Conservation (phyloP, 2,113 vertebrate genomes). For the Ancistrus triradiatus region DNA sequence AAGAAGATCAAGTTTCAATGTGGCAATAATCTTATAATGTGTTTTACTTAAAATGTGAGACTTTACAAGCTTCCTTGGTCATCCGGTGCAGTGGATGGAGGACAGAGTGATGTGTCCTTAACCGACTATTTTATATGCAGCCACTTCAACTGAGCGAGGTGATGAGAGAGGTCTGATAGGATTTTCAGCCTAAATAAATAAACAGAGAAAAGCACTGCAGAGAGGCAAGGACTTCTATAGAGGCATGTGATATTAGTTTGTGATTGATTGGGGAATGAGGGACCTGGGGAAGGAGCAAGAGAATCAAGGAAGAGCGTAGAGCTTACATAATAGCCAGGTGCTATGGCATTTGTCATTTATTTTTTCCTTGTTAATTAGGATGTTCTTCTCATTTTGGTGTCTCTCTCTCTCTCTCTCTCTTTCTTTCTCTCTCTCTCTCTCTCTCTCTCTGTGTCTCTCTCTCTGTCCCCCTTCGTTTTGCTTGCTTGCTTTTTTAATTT, state of each 20-base stretch:
- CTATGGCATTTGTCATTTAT: slow-evolving; percentile 52
- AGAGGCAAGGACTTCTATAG: slow-evolving; percentile 56
- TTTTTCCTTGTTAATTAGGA: slow-evolving; percentile 61
- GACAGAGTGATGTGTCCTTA: slow-evolving; percentile 39
- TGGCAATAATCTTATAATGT: slow-evolving; percentile 12
- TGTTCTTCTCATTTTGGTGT: slow-evolving; percentile 37
- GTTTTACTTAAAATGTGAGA: slow-evolving; percentile 4
- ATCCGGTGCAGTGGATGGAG: slow-evolving; percentile 49
- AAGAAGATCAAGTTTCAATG: background rate
- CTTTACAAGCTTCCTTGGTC: slow-evolving; percentile 46
- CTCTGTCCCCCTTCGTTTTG: slow-evolving; percentile 44
- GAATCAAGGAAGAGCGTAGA: slow-evolving; percentile 17
- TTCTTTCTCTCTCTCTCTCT: slow-evolving; percentile 37
- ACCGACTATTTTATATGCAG: slow-evolving; percentile 60
- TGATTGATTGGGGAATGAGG: slow-evolving; percentile 68
- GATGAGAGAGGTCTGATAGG: slow-evolving; percentile 54
- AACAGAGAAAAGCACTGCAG: slow-evolving; percentile 57
- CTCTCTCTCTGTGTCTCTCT: background rate
- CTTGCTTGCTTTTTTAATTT: slow-evolving; percentile 63
- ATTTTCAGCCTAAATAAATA: slow-evolving; percentile 67
- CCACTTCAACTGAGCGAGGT: slow-evolving; percentile 49
- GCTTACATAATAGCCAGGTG: slow-evolving; percentile 47
- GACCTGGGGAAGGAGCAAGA: slow-evolving; percentile 43
- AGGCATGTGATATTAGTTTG: slow-evolving; percentile 64
- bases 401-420: slow-evolving; percentile 21